Evolutionary conservation across 2,888 invertebrate species (phyloP).

Genomic region (Cephus spinipes): DNA sequence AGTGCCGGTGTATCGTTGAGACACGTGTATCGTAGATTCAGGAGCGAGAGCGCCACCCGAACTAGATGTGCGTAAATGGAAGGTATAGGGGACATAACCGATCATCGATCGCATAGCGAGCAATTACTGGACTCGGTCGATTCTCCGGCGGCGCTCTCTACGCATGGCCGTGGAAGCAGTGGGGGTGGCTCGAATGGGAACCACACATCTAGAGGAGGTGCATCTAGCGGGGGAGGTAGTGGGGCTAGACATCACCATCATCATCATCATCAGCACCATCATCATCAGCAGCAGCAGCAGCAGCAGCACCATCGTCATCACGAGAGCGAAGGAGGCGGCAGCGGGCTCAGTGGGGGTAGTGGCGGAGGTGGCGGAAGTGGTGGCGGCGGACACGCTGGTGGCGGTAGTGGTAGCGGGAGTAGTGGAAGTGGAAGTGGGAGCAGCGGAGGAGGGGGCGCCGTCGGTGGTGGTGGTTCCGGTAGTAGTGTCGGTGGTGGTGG

Average conservation of each 20-base stretch:
- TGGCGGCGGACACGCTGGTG: conserved; percentile 66
- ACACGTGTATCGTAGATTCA: conserved; percentile 12
- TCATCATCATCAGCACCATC: not conserved
- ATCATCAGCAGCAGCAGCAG: conserved; percentile 47
- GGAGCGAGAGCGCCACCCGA: conserved; percentile 52
- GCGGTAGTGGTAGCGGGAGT: conserved; percentile 24
- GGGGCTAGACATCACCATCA: not conserved
- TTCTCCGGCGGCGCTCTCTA: conserved; percentile 64
- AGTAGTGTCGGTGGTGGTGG: conserved; percentile 46
- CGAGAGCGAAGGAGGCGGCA: conserved; percentile 34
- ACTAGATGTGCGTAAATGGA: conserved; percentile 67
- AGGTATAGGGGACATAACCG: conserved; percentile 67
- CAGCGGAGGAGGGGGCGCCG: conserved; percentile 28
- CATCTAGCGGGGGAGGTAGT: conserved; percentile 2
- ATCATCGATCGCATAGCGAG: conserved; percentile 66
- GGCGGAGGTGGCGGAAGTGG: conserved; percentile 68
- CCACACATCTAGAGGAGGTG: conserved; percentile 20
- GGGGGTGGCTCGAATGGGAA: conserved; percentile 16
- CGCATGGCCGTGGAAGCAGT: conserved; percentile 59
- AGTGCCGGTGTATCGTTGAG: conserved; percentile 10
- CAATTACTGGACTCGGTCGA: conserved; percentile 68
- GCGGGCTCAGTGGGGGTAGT: conserved; percentile 38
- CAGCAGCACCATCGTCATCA: conserved; percentile 45
- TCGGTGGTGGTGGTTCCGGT: conserved; percentile 32
- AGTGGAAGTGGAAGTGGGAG: conserved; percentile 30